Percentiles rank a stretch among this genome's conserved stretches.
phyloP scores from a whole-genome alignment of 2,888 invertebrate genomes.

The Tetranychus piercei region DNA sequence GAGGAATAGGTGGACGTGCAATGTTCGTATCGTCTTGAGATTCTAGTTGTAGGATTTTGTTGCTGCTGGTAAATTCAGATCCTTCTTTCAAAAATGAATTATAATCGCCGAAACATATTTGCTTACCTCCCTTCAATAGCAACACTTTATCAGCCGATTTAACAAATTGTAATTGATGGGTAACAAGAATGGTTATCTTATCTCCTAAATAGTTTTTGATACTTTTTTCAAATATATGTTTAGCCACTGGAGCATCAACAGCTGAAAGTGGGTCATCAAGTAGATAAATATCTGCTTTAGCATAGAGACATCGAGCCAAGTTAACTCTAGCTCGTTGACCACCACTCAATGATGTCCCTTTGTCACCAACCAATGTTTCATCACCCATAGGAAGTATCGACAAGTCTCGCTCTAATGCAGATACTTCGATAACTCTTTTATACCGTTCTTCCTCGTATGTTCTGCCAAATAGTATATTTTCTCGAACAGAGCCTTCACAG shows the following conservation, averaged over 20 bases:
- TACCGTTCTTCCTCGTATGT: conserved; percentile 41
- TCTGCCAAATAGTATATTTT: conserved; percentile 78
- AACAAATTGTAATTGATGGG: conserved; percentile 39
- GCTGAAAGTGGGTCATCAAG: conserved; percentile 36
- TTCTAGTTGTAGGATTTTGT: background rate
- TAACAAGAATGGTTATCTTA: conserved; percentile 36
- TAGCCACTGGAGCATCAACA: conserved; percentile 36
- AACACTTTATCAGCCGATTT: conserved; percentile 34
- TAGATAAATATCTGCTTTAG: conserved; percentile 36
- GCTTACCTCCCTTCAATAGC: conserved; percentile 33
- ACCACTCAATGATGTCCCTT: conserved; percentile 41
- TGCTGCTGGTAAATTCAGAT: background rate
- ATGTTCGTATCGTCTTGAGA: background rate
- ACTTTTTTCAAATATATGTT: conserved; percentile 36
- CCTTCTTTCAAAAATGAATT: background rate
- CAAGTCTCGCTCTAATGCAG: conserved; percentile 36
- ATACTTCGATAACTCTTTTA: conserved; percentile 41
- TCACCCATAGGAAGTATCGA: conserved; percentile 36
- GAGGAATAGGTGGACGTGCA: background rate
- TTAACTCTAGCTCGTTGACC: conserved; percentile 34
- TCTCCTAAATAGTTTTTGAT: conserved; percentile 27
- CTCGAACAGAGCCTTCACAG: conserved; percentile 44
- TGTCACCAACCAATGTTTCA: conserved; percentile 39
- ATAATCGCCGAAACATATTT: background rate
- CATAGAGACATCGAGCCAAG: conserved; percentile 31